Conservation (phyloP, 2,797 vertebrate species). For the Sparus aurata region DNA sequence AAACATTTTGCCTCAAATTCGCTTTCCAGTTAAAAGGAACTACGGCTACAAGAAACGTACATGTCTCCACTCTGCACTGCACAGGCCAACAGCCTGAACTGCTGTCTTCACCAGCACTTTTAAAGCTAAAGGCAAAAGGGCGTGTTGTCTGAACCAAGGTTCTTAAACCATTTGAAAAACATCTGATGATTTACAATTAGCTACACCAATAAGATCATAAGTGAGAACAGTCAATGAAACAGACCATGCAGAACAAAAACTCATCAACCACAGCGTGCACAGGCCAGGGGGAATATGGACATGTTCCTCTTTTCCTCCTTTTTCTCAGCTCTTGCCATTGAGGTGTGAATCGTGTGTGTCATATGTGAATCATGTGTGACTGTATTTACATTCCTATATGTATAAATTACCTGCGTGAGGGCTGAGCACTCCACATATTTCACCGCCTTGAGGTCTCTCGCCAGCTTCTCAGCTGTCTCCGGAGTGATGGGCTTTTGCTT, state of each 20-base stretch:
- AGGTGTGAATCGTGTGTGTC: constrained; percentile 11
- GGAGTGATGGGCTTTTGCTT: constrained; percentile 89
- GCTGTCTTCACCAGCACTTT: not conserved
- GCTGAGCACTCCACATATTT: constrained; percentile 90
- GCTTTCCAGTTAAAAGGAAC: too few species aligned
- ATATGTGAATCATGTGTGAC: not conserved
- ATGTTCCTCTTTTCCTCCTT: constrained; percentile 73
- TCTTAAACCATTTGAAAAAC: not conserved
- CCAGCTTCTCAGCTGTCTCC: constrained; percentile 88
- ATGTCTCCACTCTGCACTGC: not conserved
- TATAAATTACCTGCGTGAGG: constrained; percentile 85
- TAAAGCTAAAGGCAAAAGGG: not conserved
- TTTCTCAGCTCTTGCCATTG: constrained; percentile 58
- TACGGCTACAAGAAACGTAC: not conserved
- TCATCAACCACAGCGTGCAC: constrained; percentile 40
- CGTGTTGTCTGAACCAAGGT: not conserved
- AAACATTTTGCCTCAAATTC: too few species aligned
- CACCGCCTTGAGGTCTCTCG: constrained; percentile 88
- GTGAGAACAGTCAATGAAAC: not conserved
- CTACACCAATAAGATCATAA: not conserved
- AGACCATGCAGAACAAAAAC: constrained; percentile 40
- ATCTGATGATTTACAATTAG: not conserved
- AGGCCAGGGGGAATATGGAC: constrained; percentile 27
- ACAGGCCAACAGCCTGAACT: not conserved
- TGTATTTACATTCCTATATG: not conserved